Evolutionary conservation across 2,113 vertebrate genomes (phyloP).

Genomic region (Ciconia stormi): DNA sequence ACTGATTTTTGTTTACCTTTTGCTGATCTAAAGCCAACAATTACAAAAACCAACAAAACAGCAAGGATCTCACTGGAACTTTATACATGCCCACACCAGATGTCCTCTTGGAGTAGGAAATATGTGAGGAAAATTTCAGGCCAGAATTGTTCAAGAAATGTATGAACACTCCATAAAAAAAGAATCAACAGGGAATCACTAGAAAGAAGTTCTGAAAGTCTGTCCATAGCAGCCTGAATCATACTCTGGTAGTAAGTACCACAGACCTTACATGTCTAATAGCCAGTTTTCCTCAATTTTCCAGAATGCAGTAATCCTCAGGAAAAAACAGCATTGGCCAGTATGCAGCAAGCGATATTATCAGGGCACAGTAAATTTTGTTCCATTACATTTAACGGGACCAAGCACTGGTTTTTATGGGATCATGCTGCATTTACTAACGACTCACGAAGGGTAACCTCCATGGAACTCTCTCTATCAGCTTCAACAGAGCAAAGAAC

Average conservation of each 20-base stretch:
- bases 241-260: background rate
- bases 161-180: background rate
- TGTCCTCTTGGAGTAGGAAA: background rate
- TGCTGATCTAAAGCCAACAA: background rate
- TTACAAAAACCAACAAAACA: background rate
- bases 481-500: background rate
- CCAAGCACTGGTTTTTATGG: background rate
- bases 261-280: background rate
- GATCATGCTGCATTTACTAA: background rate
- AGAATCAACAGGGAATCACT: background rate
- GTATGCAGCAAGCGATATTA: fast-evolving
- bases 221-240: background rate
- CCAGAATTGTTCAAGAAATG: background rate
- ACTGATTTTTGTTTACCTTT: background rate
- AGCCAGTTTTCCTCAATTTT: background rate
- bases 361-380: background rate
- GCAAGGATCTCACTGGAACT: background rate
- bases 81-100: background rate
- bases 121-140: background rate
- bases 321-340: background rate
- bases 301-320: background rate
- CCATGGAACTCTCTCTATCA: background rate
- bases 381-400: background rate
- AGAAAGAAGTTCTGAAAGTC: background rate
- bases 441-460: background rate